phyloP scores from a whole-genome alignment of 2,797 vertebrate species.

The Malurus splendens region DNA sequence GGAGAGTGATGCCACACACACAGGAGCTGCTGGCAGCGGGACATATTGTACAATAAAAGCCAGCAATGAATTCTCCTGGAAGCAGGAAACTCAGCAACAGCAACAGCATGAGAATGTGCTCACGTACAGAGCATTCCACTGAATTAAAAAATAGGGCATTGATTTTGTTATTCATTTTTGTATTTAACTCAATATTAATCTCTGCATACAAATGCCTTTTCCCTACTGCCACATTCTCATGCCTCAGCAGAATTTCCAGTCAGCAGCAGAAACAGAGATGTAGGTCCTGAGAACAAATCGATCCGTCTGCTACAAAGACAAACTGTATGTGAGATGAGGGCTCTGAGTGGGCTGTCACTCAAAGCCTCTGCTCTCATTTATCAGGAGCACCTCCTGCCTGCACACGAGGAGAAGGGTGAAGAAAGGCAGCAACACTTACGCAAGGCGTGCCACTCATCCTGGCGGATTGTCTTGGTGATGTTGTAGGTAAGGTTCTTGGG shows the following conservation, averaged over 20 bases:
- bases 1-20: background rate
- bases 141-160: conserved; percentile 35
- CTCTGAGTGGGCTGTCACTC: background rate
- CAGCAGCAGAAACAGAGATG: conserved; percentile 1
- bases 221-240: background rate
- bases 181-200: conserved; percentile 33
- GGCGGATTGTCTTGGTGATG: conserved; percentile 95
- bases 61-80: background rate
- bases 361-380: background rate
- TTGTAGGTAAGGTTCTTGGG: conserved; percentile 97
- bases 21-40: background rate
- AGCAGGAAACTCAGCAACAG: background rate
- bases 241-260: conserved; percentile 30
- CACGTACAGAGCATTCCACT: background rate
- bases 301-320: background rate
- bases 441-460: conserved; percentile 97
- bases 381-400: background rate
- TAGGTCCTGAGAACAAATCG: background rate
- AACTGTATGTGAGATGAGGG: background rate
- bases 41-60: background rate
- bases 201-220: conserved; percentile 2
- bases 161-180: conserved; percentile 30
- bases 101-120: background rate
- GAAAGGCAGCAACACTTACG: conserved; percentile 82
- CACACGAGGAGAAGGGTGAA: background rate